Evolutionary conservation across 1,140 invertebrate species (phyloP).

Genomic region (Tyrophagus putrescentiae): DNA sequence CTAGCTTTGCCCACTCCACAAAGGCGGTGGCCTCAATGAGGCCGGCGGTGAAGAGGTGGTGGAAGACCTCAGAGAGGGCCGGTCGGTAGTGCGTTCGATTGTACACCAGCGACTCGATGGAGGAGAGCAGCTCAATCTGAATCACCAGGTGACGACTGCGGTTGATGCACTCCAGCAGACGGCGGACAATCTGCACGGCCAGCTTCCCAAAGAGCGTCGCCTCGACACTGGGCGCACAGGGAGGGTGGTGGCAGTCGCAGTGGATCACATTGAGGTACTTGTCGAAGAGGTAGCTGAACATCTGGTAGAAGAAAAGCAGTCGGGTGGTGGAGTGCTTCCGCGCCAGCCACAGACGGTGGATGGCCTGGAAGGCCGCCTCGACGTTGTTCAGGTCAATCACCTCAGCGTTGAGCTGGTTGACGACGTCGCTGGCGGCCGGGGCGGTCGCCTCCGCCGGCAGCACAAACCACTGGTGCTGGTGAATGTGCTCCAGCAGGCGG

Average conservation of each 20-base stretch:
- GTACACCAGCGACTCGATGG: neutral
- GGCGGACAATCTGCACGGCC: neutral
- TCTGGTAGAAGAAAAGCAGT: constrained; percentile 8
- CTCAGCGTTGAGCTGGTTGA: neutral
- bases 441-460: neutral
- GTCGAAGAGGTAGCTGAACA: constrained; percentile 11
- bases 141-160: neutral
- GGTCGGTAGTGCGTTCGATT: neutral
- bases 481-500: neutral
- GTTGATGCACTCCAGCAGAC: neutral
- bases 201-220: neutral
- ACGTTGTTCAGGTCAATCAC: neutral
- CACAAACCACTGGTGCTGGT: constrained; percentile 5
- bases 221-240: neutral
- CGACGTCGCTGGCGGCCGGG: neutral
- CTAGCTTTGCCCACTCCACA: neutral
- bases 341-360: neutral
- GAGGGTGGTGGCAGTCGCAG: neutral
- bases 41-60: neutral
- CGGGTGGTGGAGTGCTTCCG: neutral
- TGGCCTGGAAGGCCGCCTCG: neutral
- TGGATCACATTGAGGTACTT: neutral
- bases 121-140: constrained; percentile 8
- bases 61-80: constrained; percentile 3
- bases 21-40: constrained; percentile 1